A percentile compares a stretch with the other conserved stretches of the same genome.
Evolutionary conservation across 2,797 vertebrate genomes (phyloP).

Genomic region (Hirundo rustica): DNA sequence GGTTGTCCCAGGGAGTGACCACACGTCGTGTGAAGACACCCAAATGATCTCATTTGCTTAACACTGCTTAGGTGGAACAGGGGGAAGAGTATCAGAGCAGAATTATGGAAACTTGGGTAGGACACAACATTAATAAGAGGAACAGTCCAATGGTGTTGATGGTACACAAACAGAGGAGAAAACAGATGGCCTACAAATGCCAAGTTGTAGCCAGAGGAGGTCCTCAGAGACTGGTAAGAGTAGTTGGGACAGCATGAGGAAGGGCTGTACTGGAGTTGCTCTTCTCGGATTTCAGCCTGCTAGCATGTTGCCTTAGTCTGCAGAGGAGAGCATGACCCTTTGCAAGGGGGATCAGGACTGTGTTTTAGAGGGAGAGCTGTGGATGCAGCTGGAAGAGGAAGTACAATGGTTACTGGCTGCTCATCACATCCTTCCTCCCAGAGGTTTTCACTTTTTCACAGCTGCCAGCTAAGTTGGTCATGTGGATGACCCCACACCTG

Average conservation of each 20-base stretch:
- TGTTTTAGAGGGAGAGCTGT: not conserved
- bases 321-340: not conserved
- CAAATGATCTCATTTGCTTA: not conserved
- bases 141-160: not conserved
- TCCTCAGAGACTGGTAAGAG: slow-evolving; percentile 9
- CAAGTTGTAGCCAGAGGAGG: not conserved
- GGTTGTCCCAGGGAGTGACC: not conserved
- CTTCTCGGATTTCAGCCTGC: not conserved
- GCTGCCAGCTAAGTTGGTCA: slow-evolving; percentile 14
- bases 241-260: not conserved
- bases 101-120: not conserved
- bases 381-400: slow-evolving; percentile 49
- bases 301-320: not conserved
- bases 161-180: not conserved
- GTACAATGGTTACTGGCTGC: not conserved
- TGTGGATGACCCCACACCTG: slow-evolving; percentile 26
- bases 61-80: not conserved
- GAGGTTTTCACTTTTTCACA: slow-evolving; percentile 7
- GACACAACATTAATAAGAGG: not conserved
- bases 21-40: not conserved
- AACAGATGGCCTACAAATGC: not conserved
- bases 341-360: not conserved
- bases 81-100: not conserved
- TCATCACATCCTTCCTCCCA: slow-evolving; percentile 45
- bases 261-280: not conserved